Conservation (phyloP, 2,888 invertebrate genomes). For the Eristalis tenax region DNA sequence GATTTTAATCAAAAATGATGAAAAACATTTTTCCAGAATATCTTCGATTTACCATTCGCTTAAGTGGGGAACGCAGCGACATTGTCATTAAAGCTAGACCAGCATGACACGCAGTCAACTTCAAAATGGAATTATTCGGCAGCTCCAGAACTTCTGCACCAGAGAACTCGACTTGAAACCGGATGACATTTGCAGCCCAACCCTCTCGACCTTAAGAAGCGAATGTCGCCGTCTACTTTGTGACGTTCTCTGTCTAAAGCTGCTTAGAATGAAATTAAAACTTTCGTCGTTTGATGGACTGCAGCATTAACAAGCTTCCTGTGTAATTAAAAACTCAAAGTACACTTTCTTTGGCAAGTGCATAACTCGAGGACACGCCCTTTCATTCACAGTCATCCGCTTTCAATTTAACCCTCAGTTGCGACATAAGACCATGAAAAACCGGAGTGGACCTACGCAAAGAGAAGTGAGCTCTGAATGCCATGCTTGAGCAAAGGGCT, state of each 20-base stretch:
- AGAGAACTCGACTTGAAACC: background rate
- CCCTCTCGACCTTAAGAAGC: background rate
- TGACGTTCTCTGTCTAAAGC: background rate
- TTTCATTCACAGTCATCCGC: background rate
- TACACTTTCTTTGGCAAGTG: background rate
- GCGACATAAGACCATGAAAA: background rate
- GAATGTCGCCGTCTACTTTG: background rate
- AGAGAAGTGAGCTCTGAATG: background rate
- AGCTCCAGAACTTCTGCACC: too few species aligned
- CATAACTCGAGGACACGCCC: background rate
- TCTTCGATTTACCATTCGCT: too few species aligned
- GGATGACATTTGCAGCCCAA: background rate
- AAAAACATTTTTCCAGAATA: too few species aligned
- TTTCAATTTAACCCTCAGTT: background rate
- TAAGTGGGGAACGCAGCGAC: too few species aligned
- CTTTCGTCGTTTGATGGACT: background rate
- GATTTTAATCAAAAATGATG: too few species aligned
- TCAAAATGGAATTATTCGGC: too few species aligned
- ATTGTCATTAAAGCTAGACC: too few species aligned
- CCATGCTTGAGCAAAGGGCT: background rate
- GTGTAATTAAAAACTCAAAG: background rate
- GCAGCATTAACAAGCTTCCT: background rate
- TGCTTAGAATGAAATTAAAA: background rate
- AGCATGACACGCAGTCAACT: too few species aligned
- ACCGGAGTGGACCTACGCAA: background rate